Percentiles rank a stretch among this genome's conserved stretches.
phyloP scores from a whole-genome alignment of 1,140 invertebrate genomes.

The Saccostrea cuccullata region DNA sequence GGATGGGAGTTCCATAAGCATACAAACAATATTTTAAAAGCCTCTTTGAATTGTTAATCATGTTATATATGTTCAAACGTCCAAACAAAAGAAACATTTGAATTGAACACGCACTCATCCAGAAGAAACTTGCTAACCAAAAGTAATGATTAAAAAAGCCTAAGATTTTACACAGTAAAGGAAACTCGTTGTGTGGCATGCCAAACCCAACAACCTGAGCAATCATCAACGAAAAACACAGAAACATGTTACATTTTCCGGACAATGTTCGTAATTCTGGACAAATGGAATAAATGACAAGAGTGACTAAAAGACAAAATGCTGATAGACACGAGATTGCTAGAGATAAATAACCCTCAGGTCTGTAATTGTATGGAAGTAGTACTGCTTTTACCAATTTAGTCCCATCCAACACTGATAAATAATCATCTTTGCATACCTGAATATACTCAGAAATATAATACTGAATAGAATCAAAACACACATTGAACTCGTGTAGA shows the following conservation, averaged over 20 bases:
- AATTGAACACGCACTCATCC: slow-evolving; percentile 48
- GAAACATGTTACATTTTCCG: no score
- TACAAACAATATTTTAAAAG: background rate
- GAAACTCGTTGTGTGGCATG: background rate
- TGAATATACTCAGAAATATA: background rate
- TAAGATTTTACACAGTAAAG: slow-evolving; percentile 29
- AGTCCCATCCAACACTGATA: background rate
- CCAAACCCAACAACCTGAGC: slow-evolving; percentile 41
- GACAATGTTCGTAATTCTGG: slow-evolving; percentile 44
- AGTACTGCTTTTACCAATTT: background rate
- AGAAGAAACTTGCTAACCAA: slow-evolving; percentile 39
- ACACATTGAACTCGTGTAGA: background rate
- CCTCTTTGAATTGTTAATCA: background rate
- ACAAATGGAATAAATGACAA: slow-evolving; percentile 40
- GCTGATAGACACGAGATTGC: slow-evolving; percentile 40
- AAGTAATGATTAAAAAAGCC: slow-evolving; percentile 48
- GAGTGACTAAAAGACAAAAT: slow-evolving; percentile 44
- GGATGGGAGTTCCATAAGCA: slow-evolving; percentile 1
- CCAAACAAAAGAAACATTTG: no score
- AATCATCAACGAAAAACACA: slow-evolving; percentile 14
- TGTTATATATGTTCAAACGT: background rate
- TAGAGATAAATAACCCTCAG: background rate
- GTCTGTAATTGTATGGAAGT: background rate
- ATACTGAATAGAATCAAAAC: background rate
- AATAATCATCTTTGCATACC: background rate